Conservation (phyloP, 1,140 invertebrate species). For the Drosophila bocqueti region DNA sequence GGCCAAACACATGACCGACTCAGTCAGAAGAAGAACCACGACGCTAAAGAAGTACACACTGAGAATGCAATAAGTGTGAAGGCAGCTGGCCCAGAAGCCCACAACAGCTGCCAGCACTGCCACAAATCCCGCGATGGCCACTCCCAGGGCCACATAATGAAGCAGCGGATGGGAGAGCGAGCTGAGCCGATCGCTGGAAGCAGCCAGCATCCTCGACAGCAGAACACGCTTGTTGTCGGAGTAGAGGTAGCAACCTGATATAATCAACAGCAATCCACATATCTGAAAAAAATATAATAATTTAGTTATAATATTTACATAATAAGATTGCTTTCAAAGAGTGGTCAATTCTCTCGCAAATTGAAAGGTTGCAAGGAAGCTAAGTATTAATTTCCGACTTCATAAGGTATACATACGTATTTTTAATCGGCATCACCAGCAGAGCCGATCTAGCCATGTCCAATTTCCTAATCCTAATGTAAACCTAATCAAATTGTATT, state of each 20-base stretch:
- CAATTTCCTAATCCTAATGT: too few relatives aligned
- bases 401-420: too few relatives aligned
- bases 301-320: not conserved
- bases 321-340: too few relatives aligned
- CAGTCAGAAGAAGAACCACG: constrained; percentile 89
- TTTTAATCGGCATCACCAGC: too few relatives aligned
- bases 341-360: too few relatives aligned
- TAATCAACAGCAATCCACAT: constrained; percentile 89
- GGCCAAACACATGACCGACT: constrained; percentile 90
- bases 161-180: constrained; percentile 89
- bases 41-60: constrained; percentile 91
- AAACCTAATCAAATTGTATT: too few relatives aligned
- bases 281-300: constrained; percentile 85
- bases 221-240: constrained; percentile 89
- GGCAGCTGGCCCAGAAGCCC: constrained; percentile 92
- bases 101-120: constrained; percentile 89
- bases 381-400: too few relatives aligned
- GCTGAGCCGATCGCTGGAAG: constrained; percentile 86
- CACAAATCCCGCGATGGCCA: constrained; percentile 88
- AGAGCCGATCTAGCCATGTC: too few relatives aligned
- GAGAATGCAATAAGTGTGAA: constrained; percentile 90
- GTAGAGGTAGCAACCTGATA: constrained; percentile 89
- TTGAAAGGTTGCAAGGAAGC: not conserved
- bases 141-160: constrained; percentile 89
- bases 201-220: constrained; percentile 88